Evolutionary conservation across 2,797 vertebrate species (phyloP).

Genomic region (Coregonus ussuriensis): DNA sequence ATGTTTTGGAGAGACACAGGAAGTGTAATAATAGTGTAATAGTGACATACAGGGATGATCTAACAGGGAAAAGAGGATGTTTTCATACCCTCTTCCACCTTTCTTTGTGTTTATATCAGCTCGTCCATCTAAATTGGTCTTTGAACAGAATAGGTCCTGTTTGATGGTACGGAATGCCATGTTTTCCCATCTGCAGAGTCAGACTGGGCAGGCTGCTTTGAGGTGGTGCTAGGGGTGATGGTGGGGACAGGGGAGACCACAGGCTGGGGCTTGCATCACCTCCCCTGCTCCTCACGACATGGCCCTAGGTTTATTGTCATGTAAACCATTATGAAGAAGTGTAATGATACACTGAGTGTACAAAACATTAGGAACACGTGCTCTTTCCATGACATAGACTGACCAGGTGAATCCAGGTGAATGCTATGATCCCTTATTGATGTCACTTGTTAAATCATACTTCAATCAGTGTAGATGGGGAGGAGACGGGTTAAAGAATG

Average conservation of each 20-base stretch:
- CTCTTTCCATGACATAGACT: too few relatives aligned
- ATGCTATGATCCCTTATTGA: too few relatives aligned
- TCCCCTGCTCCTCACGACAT: neutral
- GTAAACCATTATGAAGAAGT: neutral
- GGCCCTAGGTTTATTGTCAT: neutral
- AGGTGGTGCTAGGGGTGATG: neutral
- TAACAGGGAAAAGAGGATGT: neutral
- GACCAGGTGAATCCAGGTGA: too few relatives aligned
- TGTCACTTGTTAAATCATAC: too few relatives aligned
- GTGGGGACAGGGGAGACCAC: neutral
- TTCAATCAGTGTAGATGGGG: too few relatives aligned
- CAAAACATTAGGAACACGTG: too few relatives aligned
- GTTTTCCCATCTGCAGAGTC: neutral
- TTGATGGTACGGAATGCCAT: conserved; percentile 1
- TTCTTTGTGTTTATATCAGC: neutral
- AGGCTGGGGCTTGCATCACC: conserved; percentile 2
- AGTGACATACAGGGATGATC: neutral
- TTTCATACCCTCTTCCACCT: neutral
- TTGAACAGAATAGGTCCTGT: neutral
- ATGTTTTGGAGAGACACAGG: neutral
- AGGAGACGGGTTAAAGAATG: too few relatives aligned
- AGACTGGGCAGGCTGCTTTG: neutral
- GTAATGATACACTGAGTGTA: too few relatives aligned
- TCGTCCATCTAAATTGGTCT: neutral
- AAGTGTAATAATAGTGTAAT: neutral